Evolutionary conservation across 2,113 vertebrate genomes (phyloP), one percentile per base, ranked within the genome.

Genomic region (Callionymus lyra): DNA sequence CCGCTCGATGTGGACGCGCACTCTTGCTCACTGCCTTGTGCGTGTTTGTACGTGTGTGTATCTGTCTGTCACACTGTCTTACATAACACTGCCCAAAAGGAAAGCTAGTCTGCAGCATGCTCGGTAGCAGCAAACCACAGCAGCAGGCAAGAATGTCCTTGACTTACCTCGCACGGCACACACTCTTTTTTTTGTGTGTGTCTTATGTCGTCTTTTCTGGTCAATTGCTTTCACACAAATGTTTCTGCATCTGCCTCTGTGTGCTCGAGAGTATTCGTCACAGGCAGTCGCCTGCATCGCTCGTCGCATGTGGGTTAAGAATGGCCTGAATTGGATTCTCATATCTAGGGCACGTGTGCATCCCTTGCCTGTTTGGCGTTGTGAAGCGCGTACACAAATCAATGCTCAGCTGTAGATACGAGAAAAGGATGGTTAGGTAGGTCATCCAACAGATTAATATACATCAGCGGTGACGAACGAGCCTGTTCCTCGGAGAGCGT

Each of bases 101-200:
- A 69, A 68, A 53, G 68, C 74, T 71, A 55, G 69, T 77, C 69
- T 77, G 69, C 72, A 76, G 73, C 68, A 67, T 72, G 77, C 70
- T 75, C 56, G 48, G 45, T 53, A 66, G 54, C 64, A n/a, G n/a
- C n/a, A n/a, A n/a, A n/a, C n/a, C n/a, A 68, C 62, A 72, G 63
- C 67, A 60, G 67, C 72, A 72, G 61, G 60, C 63, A 43, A 27
- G 63, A 61, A 63, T 81, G 80, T 83, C 82, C 80, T 82, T 80
- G 72, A 70, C 59, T 79, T 78, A 82, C 79, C 74, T 82, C 72
- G 48, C 56, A 56, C 47, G 33, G 16, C 55, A 48, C 60, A 46
- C 62, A 49, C 36, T 53, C 49, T 38, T 50, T 56, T 13, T 48
- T 35, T 41, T 57, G 15, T 46, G n/a, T n/a, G n/a, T n/a, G 21